Base-by-base conservation (phyloP, 2,113 vertebrate species). In the chimpanzee (Pan troglodytes) region DNA sequence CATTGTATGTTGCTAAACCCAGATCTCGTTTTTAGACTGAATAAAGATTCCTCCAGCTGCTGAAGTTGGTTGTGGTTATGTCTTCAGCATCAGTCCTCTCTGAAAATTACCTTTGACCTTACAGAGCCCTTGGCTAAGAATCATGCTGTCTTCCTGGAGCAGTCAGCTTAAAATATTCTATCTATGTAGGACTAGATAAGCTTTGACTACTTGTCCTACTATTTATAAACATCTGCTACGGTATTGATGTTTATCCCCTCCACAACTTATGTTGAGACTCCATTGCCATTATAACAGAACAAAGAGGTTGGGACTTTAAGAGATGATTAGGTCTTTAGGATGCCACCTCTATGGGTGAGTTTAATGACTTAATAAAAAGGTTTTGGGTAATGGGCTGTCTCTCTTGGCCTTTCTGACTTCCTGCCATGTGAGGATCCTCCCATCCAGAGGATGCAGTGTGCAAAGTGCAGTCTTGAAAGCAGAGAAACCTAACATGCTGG, bases 301-400 rank as follows among this genome's bases (percentile, higher is more conserved):
- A 3, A 12, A 88, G 38, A 76, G 20, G 4, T 4, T 45, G 70
- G 17, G 0, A 1, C 27, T 75, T 43, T 75, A 59, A 23, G 20
- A n/a, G 12, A 1, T 48, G 22, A 10, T 6, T 70, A 35, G 32
- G 23, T 3, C 4, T 59, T 57, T 4, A 38, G 8, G 32, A 8
- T 0, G 38, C 6, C 30, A n/a, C 3, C 10, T 16, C n/a, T 32
- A 30, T 23, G 16, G 6, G 38, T 8, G 32, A 17, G 3, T 68
- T 81, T 70, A 32, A 55, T 45, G 20, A 16, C 8, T 64, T 76
- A 64, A 43, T 32, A 72, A 87, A 35, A 22, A 17, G 3, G 5
- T 52, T 35, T 43, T 9, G 4, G 14, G 18, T 9, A 59, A 43
- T 43, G 40, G 10, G 22, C 25, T 75, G 1, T 57, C 10, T 55